Evolutionary conservation across 2,113 vertebrate species (phyloP).

Genomic region (Coptodon rendalli): DNA sequence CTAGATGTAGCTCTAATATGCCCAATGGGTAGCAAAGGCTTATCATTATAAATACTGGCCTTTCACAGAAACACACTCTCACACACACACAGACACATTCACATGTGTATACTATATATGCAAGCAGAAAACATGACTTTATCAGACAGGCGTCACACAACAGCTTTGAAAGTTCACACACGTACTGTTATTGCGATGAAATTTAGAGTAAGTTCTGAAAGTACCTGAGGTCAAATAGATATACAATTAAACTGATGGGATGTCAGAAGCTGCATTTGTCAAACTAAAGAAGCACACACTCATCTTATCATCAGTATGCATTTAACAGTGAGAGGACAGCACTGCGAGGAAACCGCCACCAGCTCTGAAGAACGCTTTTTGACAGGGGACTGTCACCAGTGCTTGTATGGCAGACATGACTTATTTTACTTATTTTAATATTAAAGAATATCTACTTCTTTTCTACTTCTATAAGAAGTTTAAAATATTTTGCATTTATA

Average conservation of each 20-base stretch:
- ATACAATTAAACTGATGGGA: constrained; percentile 38
- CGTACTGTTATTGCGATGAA: background rate
- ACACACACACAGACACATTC: background rate
- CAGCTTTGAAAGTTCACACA: background rate
- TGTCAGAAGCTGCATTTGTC: constrained; percentile 32
- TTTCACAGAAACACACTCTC: background rate
- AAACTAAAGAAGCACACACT: background rate
- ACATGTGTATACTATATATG: background rate
- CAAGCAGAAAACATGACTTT: background rate
- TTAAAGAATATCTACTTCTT: background rate
- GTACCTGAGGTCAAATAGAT: constrained; percentile 23
- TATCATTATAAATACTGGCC: background rate
- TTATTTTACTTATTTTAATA: constrained; percentile 5
- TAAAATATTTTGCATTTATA: background rate
- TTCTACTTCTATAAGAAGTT: background rate
- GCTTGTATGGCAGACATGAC: background rate
- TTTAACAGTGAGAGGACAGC: background rate
- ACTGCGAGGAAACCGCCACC: background rate
- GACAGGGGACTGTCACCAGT: constrained; percentile 11
- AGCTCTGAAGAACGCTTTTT: background rate
- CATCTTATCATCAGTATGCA: background rate
- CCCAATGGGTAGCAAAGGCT: background rate
- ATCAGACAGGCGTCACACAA: background rate
- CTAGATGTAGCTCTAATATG: background rate
- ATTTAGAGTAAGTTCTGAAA: constrained; percentile 14